Percentiles rank a stretch among this genome's conserved stretches.
Conservation (phyloP, 2,797 vertebrate species). For the Myotis vivesi region DNA sequence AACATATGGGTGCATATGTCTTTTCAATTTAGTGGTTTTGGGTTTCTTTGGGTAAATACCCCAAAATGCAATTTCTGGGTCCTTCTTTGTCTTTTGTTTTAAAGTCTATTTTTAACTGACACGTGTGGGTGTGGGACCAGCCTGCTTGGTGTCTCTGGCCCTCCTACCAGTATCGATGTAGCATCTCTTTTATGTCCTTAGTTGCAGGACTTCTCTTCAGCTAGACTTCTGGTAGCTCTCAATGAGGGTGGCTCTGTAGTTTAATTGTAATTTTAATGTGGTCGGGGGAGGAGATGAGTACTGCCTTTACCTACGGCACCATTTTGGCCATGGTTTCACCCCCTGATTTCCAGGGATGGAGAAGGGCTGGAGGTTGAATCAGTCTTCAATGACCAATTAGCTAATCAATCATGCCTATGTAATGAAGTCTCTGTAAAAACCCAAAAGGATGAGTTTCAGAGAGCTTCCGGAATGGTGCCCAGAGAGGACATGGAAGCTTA, state of each 20-base stretch:
- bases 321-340: not conserved
- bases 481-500: too few relatives aligned
- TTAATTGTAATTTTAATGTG: not conserved
- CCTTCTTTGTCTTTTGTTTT: not conserved
- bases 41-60: not conserved
- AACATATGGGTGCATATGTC: not conserved
- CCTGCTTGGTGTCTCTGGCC: not conserved
- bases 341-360: not conserved
- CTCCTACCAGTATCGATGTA: not conserved
- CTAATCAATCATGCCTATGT: not conserved
- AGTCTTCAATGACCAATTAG: not conserved
- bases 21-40: not conserved
- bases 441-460: fast-evolving
- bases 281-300: not conserved
- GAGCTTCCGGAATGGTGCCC: not conserved
- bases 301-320: not conserved
- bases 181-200: too few relatives aligned
- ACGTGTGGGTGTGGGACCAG: not conserved
- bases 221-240: not conserved
- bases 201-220: not conserved
- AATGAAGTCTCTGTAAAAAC: not conserved
- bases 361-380: not conserved
- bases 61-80: not conserved
- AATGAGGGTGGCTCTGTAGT: not conserved
- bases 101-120: not conserved